A percentile compares a stretch with the other conserved stretches of the same genome.
Evolutionary conservation across 23 tunicate species (phyloP).

Genomic region (Oikopleura albicans): DNA sequence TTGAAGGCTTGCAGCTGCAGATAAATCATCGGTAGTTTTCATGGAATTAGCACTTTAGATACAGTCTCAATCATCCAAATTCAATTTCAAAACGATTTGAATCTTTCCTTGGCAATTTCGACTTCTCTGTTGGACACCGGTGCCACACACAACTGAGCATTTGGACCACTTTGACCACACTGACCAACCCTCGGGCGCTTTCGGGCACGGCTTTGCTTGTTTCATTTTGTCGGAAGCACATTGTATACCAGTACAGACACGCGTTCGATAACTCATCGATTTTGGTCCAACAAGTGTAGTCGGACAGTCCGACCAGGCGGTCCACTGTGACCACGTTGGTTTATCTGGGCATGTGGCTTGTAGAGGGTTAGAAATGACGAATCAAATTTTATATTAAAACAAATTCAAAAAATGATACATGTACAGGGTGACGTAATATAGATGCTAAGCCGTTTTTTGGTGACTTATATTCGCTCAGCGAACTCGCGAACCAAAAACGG

Average conservation of each 20-base stretch:
- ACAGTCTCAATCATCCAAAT: no score
- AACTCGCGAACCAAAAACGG: no score
- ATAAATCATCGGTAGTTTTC: no score
- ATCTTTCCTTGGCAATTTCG: background rate
- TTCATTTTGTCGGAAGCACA: constrained; percentile 1
- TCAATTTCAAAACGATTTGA: no score
- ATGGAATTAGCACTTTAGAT: no score
- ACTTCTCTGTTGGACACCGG: background rate
- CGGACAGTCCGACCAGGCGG: background rate
- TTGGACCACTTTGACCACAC: background rate
- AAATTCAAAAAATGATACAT: no score
- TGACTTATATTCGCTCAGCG: no score
- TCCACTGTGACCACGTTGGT: background rate
- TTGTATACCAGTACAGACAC: background rate
- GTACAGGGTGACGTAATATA: no score
- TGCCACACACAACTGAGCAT: background rate
- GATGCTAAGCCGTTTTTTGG: no score
- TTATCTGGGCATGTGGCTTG: background rate
- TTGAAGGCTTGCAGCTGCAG: no score
- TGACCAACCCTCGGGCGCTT: background rate
- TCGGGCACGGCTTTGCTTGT: background rate
- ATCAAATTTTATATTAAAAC: no score
- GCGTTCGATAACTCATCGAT: background rate
- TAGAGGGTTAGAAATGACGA: no score
- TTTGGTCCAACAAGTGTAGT: background rate